Conservation (phyloP, 2,113 vertebrate genomes). For the Benthochromis sp. region DNA sequence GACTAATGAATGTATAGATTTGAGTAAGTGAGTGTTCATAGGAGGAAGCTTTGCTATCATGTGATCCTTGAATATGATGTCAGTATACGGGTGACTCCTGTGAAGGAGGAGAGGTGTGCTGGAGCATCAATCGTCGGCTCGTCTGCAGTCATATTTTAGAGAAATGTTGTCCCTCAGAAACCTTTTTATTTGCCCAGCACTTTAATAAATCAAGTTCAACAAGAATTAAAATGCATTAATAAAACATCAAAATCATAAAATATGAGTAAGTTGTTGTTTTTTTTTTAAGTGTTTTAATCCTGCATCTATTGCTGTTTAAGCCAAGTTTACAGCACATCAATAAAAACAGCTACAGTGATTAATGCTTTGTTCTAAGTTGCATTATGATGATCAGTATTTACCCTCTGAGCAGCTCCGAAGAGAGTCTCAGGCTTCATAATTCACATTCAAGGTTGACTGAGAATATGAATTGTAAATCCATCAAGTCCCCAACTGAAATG, state of each 20-base stretch:
- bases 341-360: constrained; percentile 11
- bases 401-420: constrained; percentile 2
- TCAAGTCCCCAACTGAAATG: neutral
- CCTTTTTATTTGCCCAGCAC: neutral
- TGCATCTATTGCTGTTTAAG: neutral
- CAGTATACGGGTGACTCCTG: neutral
- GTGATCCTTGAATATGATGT: neutral
- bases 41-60: neutral
- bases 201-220: neutral
- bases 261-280: neutral
- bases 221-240: neutral
- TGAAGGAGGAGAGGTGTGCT: neutral
- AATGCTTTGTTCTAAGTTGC: constrained; percentile 20
- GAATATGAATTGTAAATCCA: constrained; percentile 20
- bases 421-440: constrained; percentile 9
- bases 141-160: neutral
- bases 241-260: neutral
- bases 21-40: neutral
- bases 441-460: constrained; percentile 38
- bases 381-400: constrained; percentile 24
- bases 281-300: neutral
- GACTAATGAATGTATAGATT: neutral
- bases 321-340: neutral
- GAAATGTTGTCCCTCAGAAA: neutral
- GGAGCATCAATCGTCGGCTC: neutral